phyloP scores from a whole-genome alignment of 2,888 invertebrate species.

The Ceraclea dissimilis region DNA sequence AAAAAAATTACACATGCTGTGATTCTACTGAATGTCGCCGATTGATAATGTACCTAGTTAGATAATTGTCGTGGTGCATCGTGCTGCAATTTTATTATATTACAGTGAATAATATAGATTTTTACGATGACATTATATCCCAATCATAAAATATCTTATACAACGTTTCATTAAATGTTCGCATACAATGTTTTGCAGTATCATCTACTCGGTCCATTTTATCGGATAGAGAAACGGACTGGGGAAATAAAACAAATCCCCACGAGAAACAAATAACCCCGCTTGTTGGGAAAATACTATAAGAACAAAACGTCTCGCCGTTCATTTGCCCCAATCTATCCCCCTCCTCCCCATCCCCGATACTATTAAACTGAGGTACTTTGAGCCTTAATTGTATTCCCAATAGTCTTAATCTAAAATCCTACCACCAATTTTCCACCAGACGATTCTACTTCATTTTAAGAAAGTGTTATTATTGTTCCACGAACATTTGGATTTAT shows the following conservation, averaged over 20 bases:
- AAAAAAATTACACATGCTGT: no score
- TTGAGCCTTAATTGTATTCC: conserved; percentile 7
- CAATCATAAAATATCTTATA: no score
- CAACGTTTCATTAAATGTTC: neutral
- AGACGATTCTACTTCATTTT: neutral
- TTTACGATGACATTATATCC: no score
- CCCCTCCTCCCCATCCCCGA: conserved; percentile 4
- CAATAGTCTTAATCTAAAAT: conserved; percentile 5
- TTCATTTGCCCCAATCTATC: conserved; percentile 10
- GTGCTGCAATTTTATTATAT: no score
- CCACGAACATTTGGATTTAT: no score
- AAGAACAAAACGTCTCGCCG: conserved; percentile 5
- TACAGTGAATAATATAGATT: no score
- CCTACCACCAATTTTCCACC: neutral
- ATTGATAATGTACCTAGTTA: no score
- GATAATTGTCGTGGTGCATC: no score
- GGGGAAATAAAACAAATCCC: conserved; percentile 24
- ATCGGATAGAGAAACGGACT: conserved; percentile 22
- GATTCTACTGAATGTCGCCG: no score
- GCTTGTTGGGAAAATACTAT: conserved; percentile 5
- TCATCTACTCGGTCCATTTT: conserved; percentile 12
- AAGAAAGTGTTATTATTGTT: no score
- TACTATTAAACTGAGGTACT: conserved; percentile 9
- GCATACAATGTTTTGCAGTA: neutral
- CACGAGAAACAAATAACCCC: conserved; percentile 17